Evolutionary conservation across 2,888 invertebrate genomes (phyloP).

Genomic region (Callimorpha dominula): DNA sequence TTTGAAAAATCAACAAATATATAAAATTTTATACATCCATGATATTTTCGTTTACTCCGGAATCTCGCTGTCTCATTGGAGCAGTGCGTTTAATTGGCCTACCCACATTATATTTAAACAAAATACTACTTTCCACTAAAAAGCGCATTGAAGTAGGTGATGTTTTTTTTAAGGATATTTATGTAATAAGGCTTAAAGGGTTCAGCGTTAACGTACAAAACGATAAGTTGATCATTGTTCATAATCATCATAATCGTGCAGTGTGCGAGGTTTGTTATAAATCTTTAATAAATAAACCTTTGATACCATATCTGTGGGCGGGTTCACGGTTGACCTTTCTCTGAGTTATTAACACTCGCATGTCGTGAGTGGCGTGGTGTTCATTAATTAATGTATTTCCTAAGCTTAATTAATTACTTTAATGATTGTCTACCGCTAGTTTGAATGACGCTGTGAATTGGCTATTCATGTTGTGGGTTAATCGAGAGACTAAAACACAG

Average conservation of each 20-base stretch:
- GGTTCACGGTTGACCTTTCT: slow-evolving; percentile 64
- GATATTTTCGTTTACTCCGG: too few species aligned
- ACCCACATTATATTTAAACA: too few species aligned
- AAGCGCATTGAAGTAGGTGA: too few species aligned
- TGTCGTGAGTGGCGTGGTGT: slow-evolving; percentile 65
- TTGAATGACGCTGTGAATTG: slow-evolving; percentile 55
- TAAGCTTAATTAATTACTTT: slow-evolving; percentile 74
- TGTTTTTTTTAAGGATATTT: too few species aligned
- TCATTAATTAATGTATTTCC: slow-evolving; percentile 69
- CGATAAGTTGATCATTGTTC: background rate
- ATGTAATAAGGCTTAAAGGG: background rate
- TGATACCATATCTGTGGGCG: slow-evolving; percentile 51
- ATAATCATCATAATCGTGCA: background rate
- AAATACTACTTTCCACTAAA: too few species aligned
- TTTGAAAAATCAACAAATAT: too few species aligned
- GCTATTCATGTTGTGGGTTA: slow-evolving; percentile 26
- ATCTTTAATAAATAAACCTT: slow-evolving; percentile 47
- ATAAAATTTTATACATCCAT: too few species aligned
- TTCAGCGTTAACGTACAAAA: background rate
- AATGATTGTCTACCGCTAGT: slow-evolving; percentile 63
- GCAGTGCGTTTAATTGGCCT: too few species aligned
- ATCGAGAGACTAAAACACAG: slow-evolving; percentile 2
- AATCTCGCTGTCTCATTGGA: too few species aligned
- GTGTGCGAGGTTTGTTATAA: slow-evolving; percentile 16
- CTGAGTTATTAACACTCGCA: slow-evolving; percentile 61